Evolutionary conservation across 2,888 invertebrate genomes (phyloP).

Genomic region (Aporophyla nigra): DNA sequence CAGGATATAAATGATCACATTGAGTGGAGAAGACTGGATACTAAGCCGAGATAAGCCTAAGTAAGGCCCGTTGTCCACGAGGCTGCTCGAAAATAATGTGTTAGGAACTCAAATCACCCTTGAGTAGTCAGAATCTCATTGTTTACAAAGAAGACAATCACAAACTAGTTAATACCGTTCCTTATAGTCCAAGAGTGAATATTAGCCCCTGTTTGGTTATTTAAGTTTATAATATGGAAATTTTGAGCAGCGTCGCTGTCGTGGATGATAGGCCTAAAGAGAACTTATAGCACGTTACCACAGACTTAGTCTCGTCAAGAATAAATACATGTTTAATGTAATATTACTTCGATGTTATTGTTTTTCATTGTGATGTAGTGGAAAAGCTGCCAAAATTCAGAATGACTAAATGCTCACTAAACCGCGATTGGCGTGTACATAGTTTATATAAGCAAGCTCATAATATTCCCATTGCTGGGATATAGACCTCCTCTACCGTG

Average conservation of each 20-base stretch:
- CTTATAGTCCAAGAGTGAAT: too few relatives aligned
- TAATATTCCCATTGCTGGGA: too few relatives aligned
- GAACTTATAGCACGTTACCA: conserved; percentile 18
- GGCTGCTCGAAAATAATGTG: neutral
- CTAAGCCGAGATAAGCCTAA: conserved; percentile 40
- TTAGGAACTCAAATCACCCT: neutral
- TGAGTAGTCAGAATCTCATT: too few relatives aligned
- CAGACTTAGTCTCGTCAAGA: conserved; percentile 8
- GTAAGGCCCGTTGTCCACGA: neutral
- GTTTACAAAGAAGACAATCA: neutral
- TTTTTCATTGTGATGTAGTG: conserved; percentile 1
- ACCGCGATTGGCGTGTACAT: neutral
- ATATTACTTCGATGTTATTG: conserved; percentile 16
- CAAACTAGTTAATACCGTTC: neutral
- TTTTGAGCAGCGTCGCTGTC: neutral
- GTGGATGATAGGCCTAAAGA: conserved; percentile 8
- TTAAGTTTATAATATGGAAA: neutral
- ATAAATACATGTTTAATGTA: conserved; percentile 35
- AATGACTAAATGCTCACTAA: neutral
- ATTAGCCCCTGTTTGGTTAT: neutral
- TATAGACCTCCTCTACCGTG: too few relatives aligned
- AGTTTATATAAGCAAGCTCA: too few relatives aligned
- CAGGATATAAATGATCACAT: conserved; percentile 48
- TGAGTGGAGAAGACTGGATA: conserved; percentile 26
- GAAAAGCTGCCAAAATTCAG: neutral